Evolutionary conservation across 2,113 vertebrate genomes (phyloP).

Genomic region (Chlorodrepanis virens): DNA sequence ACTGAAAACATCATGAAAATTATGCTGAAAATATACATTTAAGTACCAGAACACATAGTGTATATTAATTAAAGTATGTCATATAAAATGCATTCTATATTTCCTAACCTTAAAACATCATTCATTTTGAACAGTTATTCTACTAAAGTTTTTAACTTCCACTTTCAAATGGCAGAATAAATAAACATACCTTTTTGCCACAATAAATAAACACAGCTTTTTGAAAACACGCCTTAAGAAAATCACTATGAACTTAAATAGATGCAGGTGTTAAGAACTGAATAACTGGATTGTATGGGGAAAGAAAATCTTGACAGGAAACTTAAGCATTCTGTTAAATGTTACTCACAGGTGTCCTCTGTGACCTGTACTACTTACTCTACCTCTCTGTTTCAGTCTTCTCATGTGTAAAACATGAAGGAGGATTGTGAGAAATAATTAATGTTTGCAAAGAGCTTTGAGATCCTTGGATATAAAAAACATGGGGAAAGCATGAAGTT

Average conservation of each 20-base stretch:
- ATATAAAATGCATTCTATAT: not conserved
- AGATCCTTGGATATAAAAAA: constrained; percentile 34
- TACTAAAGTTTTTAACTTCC: not conserved
- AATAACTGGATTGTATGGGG: not conserved
- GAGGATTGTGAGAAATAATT: constrained; percentile 47
- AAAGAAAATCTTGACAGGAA: not conserved
- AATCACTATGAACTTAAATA: not conserved
- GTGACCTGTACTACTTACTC: constrained; percentile 64
- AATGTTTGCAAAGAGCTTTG: constrained; percentile 43
- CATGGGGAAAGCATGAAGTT: not conserved
- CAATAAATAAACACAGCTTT: not conserved
- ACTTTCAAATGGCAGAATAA: not conserved
- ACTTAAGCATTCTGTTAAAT: constrained; percentile 23
- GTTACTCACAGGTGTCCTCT: constrained; percentile 44
- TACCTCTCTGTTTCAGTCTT: constrained; percentile 17
- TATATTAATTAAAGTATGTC: not conserved
- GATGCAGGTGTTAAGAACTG: not conserved
- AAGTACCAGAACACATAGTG: not conserved
- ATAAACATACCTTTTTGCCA: not conserved
- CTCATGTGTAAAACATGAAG: constrained; percentile 45
- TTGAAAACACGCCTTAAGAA: not conserved
- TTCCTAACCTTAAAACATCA: not conserved
- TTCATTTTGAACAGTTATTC: not conserved
- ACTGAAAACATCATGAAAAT: not conserved
- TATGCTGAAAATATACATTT: not conserved